Evolutionary conservation across 1,140 invertebrate species (phyloP).

Genomic region (Artemia franciscana): DNA sequence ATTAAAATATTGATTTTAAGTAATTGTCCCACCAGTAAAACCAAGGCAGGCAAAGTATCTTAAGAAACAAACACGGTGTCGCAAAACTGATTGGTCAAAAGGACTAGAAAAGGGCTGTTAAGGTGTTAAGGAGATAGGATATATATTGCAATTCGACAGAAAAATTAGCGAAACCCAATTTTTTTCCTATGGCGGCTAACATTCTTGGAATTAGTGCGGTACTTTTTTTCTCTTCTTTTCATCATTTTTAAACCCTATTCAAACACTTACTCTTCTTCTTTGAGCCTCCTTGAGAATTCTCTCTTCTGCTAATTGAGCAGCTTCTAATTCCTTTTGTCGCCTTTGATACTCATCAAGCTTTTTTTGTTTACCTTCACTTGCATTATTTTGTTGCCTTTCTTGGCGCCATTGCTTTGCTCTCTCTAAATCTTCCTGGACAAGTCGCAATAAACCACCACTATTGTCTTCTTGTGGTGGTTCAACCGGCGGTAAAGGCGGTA

Average conservation of each 20-base stretch:
- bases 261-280: conserved; percentile 14
- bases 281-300: conserved; percentile 18
- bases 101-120: no score
- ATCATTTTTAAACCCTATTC: not conserved
- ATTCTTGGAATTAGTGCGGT: no score
- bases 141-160: no score
- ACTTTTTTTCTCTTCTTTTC: no score
- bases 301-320: conserved; percentile 19
- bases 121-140: no score
- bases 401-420: conserved; percentile 15
- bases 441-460: conserved; percentile 15
- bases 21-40: no score
- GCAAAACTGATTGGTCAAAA: no score
- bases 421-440: conserved; percentile 21
- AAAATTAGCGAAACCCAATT: no score
- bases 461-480: conserved; percentile 6
- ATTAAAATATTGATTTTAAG: no score
- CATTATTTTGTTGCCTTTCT: conserved; percentile 18
- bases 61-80: no score
- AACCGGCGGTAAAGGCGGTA: not conserved
- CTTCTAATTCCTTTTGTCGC: conserved; percentile 19
- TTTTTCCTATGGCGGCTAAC: no score
- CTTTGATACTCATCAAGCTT: conserved; percentile 13
- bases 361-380: conserved; percentile 19
- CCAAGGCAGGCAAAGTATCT: no score